phyloP scores from a whole-genome alignment of 2,797 vertebrate species.

The Naso thynnoides region DNA sequence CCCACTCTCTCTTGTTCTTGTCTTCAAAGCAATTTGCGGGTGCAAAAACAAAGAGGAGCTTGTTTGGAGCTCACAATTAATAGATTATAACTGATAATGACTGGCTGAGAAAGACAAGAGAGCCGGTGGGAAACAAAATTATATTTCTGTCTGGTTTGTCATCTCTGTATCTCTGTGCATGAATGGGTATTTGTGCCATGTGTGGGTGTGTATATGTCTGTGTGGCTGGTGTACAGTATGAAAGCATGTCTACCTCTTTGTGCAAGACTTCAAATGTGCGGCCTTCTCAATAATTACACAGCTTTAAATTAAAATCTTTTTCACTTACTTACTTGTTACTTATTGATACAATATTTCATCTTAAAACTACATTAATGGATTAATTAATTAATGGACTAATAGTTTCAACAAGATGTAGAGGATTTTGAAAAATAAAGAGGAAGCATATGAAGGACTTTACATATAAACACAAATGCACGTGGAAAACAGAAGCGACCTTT shows the following conservation, averaged over 20 bases:
- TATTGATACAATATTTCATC: background rate
- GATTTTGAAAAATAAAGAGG: too few relatives aligned
- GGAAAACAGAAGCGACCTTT: background rate
- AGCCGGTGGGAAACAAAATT: constrained; percentile 37
- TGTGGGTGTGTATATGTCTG: constrained; percentile 11
- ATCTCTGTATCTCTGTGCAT: constrained; percentile 35
- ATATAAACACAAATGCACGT: background rate
- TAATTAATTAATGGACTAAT: background rate
- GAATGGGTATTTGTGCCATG: constrained; percentile 49
- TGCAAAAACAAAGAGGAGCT: constrained; percentile 85
- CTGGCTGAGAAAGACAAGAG: constrained; percentile 50
- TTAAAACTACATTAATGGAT: background rate
- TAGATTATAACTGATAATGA: constrained; percentile 69
- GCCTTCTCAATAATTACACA: background rate
- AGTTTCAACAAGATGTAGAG: background rate
- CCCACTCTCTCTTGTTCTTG: constrained; percentile 50
- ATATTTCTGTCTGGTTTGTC: constrained; percentile 33
- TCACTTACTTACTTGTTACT: background rate
- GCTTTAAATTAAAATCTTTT: background rate
- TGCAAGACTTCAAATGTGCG: background rate
- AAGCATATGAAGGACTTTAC: too few relatives aligned
- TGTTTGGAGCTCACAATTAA: constrained; percentile 85
- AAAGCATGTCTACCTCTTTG: background rate
- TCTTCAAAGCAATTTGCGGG: constrained; percentile 80
- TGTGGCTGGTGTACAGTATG: background rate